Conservation (phyloP, 2,797 vertebrate genomes). For the Gymnothorax javanicus region DNA sequence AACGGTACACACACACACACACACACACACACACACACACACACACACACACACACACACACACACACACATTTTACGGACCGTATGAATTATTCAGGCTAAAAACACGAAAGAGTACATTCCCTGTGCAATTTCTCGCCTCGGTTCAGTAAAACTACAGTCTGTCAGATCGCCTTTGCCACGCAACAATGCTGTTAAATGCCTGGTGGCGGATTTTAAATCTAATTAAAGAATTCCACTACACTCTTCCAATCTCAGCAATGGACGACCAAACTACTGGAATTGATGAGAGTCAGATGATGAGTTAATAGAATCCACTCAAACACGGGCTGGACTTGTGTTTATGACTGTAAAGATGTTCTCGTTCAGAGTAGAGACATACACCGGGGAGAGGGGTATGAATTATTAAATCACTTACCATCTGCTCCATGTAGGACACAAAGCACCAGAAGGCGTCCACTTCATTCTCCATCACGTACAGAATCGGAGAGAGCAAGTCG, state of each 20-base stretch:
- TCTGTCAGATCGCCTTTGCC: not conserved
- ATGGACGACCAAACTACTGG: not conserved
- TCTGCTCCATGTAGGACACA: conserved; percentile 92
- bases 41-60: not conserved
- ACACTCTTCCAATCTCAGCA: not conserved
- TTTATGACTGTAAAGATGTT: not conserved
- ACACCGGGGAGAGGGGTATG: not conserved
- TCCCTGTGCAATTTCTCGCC: not conserved
- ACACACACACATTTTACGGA: not conserved
- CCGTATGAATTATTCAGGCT: not conserved
- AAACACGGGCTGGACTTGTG: not conserved
- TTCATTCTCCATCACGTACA: conserved; percentile 95
- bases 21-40: too few species aligned
- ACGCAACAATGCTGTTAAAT: not conserved
- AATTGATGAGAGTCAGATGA: not conserved
- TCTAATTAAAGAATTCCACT: not conserved
- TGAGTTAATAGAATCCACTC: not conserved
- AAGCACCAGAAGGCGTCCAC: conserved; percentile 98
- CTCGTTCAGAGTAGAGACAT: not conserved
- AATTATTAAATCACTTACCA: conserved; percentile 74
- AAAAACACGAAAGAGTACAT: not conserved
- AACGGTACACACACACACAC: not conserved
- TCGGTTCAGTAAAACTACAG: not conserved
- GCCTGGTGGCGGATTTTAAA: not conserved
- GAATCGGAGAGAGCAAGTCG: conserved; percentile 90